These are phyloP conservation scores for Aepyceros melampus DNA, from an alignment of 2,113 vertebrate genomes.

Conservation along the genomic window DNA sequence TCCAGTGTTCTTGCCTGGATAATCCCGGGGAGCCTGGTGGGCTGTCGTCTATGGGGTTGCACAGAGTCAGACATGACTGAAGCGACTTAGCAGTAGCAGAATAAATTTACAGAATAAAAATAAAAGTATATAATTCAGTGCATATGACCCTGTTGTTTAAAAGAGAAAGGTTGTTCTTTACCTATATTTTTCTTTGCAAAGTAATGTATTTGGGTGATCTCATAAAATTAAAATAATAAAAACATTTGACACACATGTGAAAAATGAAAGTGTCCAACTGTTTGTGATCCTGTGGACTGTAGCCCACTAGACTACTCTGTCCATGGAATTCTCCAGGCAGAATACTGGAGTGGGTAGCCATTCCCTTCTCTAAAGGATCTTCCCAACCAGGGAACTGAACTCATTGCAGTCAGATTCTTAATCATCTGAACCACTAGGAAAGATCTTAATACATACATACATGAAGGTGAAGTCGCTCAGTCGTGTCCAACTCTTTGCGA, in stretches of 20 bases:
- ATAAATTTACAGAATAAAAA: not conserved
- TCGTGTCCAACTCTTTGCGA: no score
- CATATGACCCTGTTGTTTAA: not conserved
- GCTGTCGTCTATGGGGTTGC: fast-evolving
- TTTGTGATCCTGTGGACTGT: not conserved
- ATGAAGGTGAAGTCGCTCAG: no score
- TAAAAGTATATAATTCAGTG: not conserved
- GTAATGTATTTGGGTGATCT: not conserved
- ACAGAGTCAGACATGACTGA: not conserved
- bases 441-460: not conserved
- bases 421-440: not conserved
- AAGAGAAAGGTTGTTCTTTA: not conserved
- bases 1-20: not conserved
- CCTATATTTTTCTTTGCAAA: not conserved
- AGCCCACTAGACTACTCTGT: not conserved
- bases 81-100: not conserved
- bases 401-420: not conserved
- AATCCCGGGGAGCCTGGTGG: not conserved
- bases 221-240: not conserved
- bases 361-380: not conserved
- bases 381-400: not conserved
- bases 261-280: not conserved
- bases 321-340: not conserved
- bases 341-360: not conserved
- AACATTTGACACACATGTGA: not conserved